Percentiles rank a stretch among this genome's conserved stretches.
Evolutionary conservation across 1,140 invertebrate species (phyloP).

Genomic region (Brachionus paranguensis): DNA sequence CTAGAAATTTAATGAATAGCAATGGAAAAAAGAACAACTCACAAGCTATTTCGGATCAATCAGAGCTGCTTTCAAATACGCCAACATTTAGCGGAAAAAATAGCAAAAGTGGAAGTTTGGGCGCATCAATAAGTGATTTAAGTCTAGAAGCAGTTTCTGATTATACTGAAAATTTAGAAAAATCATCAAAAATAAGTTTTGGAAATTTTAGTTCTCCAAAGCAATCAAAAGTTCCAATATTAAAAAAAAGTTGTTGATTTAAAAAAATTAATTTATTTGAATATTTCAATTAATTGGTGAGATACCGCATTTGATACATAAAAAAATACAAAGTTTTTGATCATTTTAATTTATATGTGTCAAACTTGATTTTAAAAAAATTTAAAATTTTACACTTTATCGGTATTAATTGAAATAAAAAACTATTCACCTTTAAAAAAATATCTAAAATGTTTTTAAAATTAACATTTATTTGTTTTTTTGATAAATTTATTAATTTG

Average conservation of each 20-base stretch:
- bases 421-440: neutral
- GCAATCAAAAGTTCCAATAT: neutral
- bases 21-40: neutral
- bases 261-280: neutral
- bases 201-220: neutral
- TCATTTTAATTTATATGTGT: no score
- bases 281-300: neutral
- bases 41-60: neutral
- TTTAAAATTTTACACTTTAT: no score
- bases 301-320: neutral
- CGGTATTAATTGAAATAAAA: neutral
- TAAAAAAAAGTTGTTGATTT: neutral
- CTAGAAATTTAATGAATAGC: neutral
- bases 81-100: neutral
- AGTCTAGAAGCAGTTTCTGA: neutral
- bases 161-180: neutral
- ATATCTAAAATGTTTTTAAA: neutral
- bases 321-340: neutral
- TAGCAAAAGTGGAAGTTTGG: constrained; percentile 21
- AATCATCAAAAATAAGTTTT: neutral
- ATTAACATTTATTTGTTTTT: neutral
- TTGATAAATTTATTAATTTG: neutral
- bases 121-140: constrained; percentile 24
- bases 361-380: no score
- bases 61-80: neutral